Evolutionary conservation across 2,113 vertebrate species (phyloP), one percentile per base, ranked within the genome.

Genomic region (Urocolius indicus): DNA sequence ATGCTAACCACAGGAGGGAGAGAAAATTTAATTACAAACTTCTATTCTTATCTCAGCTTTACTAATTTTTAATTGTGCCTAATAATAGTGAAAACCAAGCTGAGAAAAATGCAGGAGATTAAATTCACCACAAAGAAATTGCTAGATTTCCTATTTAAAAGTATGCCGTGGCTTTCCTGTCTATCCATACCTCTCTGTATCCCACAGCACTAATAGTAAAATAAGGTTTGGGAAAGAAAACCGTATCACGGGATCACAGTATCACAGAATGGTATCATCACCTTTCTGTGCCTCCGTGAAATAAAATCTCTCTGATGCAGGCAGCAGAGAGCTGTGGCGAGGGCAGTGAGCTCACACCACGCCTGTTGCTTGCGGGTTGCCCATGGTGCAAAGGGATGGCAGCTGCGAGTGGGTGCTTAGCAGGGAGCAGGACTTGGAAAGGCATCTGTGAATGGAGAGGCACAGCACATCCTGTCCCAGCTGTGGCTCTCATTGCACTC

Each of bases 21-120:
- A 89, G 62, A 94, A 29, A 96, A 94, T 90, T 92, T 68, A 94
- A 94, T 96, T 80, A 91, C 78, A 91, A 89, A 75, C 24, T 36
- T 63, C 48, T 94, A 95, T 94, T 93, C 73, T 87, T 95, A 93
- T 69, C 83, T 95, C 65, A 84, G 78, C 72, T 87, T 94, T 95
- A 90, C 68, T 82, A 82, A 94, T 94, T 93, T 93, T 87, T 93
- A 94, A 94, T 87, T 93, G 65, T 71, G 71, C 52, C 79, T 81
- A 87, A 92, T 95, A 93, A 88, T 63, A 95, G 62, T 69, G 86
- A 95, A 94, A 93, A 90, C 46, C 81, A 91, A 95, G 49, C 63
- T 87, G 65, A 51, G 66, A 84, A 87, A 95, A 95, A 92, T 32
- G 32, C 52, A 82, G 68, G 67, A 79, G 81, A 90, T 90, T 92